These are phyloP conservation scores for Muscicapa adusta DNA, from an alignment of 2,113 vertebrate genomes.

Conservation along the genomic window DNA sequence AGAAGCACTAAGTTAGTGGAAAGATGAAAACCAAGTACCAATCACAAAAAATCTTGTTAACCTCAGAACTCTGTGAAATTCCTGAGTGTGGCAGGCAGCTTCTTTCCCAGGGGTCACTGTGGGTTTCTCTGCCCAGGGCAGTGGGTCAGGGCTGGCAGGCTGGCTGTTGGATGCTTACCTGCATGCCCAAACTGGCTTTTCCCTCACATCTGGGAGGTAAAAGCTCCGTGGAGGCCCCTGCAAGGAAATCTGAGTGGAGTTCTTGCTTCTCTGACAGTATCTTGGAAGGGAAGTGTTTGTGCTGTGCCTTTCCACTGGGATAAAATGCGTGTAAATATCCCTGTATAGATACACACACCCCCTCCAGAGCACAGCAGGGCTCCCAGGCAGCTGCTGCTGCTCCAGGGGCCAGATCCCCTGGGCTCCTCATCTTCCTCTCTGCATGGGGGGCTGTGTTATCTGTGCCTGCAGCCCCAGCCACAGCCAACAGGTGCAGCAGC, in stretches of 20 bases:
- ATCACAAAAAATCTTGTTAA: not conserved
- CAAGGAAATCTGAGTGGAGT: not conserved
- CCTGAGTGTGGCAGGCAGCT: not conserved
- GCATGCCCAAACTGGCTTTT: not conserved
- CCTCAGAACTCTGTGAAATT: not conserved
- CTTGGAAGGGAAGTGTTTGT: not conserved
- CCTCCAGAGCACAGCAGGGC: not conserved
- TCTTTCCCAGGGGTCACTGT: not conserved
- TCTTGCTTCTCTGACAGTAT: not conserved
- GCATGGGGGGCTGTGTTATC: accelerated
- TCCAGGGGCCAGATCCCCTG: not conserved
- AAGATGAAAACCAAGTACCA: not conserved
- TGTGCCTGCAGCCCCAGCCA: not conserved
- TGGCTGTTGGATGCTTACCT: not conserved
- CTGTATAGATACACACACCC: accelerated
- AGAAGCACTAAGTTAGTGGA: not conserved
- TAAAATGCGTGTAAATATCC: not conserved
- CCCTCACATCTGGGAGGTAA: not conserved
- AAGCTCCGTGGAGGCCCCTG: not conserved
- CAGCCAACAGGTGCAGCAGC: not conserved
- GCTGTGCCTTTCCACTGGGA: not conserved
- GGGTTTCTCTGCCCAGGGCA: not conserved
- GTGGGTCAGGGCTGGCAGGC: not conserved
- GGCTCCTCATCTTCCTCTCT: not conserved
- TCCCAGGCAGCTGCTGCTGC: not conserved